Percentiles rank a stretch among this genome's conserved stretches.
Conservation (phyloP, 1,140 invertebrate species). For the Watersipora subatra region DNA sequence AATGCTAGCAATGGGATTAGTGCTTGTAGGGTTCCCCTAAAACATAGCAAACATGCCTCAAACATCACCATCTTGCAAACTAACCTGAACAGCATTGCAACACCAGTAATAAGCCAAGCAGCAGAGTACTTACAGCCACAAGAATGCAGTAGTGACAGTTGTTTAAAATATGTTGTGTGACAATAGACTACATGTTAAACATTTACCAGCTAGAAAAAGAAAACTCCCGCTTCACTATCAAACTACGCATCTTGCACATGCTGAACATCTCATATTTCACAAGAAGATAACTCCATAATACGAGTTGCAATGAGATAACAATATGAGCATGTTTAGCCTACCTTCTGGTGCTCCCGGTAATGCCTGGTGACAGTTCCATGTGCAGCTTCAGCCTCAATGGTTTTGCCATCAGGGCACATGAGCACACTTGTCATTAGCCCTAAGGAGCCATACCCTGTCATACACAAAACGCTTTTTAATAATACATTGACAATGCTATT, state of each 20-base stretch:
- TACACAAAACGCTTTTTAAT: neutral
- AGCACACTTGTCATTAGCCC: conserved; percentile 42
- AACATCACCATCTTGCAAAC: too few relatives aligned
- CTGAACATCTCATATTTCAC: too few relatives aligned
- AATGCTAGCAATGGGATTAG: conserved; percentile 63
- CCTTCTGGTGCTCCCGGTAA: conserved; percentile 73
- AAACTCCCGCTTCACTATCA: too few relatives aligned
- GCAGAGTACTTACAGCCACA: too few relatives aligned
- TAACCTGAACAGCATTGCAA: neutral
- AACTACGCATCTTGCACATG: too few relatives aligned
- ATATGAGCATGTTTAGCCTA: conserved; percentile 35
- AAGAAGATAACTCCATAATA: too few relatives aligned
- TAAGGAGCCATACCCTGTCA: conserved; percentile 38
- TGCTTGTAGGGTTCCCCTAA: conserved; percentile 40
- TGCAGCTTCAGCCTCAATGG: conserved; percentile 41
- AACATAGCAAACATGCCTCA: conserved; percentile 1
- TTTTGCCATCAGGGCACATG: conserved; percentile 42
- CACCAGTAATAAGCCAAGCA: neutral
- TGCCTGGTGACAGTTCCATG: conserved; percentile 43
- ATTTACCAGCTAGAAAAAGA: too few relatives aligned
- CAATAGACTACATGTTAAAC: too few relatives aligned
- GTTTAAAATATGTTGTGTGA: too few relatives aligned
- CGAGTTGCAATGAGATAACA: too few relatives aligned
- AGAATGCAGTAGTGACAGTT: too few relatives aligned
- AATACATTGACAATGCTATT: too few relatives aligned